These are phyloP conservation scores for Chorisops tibialis DNA, from an alignment of 2,888 invertebrate genomes.

Conservation along the genomic window DNA sequence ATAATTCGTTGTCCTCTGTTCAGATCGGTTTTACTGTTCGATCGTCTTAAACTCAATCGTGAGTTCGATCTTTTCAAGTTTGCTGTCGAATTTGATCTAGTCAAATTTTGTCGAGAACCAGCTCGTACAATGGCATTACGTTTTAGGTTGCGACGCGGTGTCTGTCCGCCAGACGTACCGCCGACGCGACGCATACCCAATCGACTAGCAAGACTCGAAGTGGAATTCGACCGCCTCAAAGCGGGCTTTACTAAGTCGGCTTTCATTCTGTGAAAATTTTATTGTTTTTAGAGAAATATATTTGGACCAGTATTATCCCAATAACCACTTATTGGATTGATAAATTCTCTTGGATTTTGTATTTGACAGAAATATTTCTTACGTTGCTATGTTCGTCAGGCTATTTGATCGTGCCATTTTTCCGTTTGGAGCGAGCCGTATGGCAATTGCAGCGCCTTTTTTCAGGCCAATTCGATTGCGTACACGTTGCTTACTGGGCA, in stretches of 20 bases:
- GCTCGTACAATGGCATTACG: slow-evolving; percentile 16
- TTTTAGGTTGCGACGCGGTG: slow-evolving; percentile 31
- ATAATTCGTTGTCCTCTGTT: not conserved
- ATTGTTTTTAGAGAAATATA: slow-evolving; percentile 35
- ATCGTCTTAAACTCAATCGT: slow-evolving; percentile 14
- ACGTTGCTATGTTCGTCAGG: slow-evolving; percentile 50
- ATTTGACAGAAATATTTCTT: slow-evolving; percentile 40
- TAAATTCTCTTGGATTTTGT: slow-evolving; percentile 12
- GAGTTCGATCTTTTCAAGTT: slow-evolving; percentile 31
- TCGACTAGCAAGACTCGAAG: slow-evolving; percentile 41
- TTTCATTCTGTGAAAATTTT: slow-evolving; percentile 47
- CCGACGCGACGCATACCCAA: slow-evolving; percentile 40
- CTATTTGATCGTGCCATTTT: slow-evolving; percentile 47
- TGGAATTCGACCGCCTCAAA: slow-evolving; percentile 43
- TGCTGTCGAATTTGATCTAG: slow-evolving; percentile 28
- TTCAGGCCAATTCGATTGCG: slow-evolving; percentile 39
- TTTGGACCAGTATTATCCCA: not conserved
- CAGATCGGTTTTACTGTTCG: slow-evolving; percentile 18
- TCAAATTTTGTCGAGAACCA: slow-evolving; percentile 16
- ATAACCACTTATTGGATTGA: slow-evolving; percentile 4
- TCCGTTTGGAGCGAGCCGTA: slow-evolving; percentile 48
- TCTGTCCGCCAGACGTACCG: slow-evolving; percentile 42
- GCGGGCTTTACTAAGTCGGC: slow-evolving; percentile 46
- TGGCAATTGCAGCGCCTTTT: slow-evolving; percentile 41
- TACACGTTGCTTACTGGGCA: slow-evolving; percentile 36